Percentiles rank a stretch among this genome's conserved stretches.
Conservation (phyloP, 2,888 invertebrate species). For the Oligia fasciuncula region DNA sequence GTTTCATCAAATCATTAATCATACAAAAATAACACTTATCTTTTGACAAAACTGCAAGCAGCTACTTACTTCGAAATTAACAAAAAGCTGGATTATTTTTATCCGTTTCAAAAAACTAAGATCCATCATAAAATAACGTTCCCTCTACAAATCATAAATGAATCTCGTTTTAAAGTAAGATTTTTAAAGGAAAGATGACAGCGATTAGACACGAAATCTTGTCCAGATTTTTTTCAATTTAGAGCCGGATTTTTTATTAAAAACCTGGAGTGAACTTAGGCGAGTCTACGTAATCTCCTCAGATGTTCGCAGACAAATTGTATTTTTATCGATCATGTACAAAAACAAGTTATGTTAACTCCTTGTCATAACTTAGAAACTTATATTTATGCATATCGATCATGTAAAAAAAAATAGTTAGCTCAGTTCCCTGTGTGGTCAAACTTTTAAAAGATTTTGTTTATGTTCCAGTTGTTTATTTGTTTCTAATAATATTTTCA, state of each 20-base stretch:
- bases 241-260: slow-evolving; percentile 5
- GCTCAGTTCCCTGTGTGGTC: background rate
- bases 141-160: slow-evolving; percentile 11
- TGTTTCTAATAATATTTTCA: slow-evolving; percentile 7
- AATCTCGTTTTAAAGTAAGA: slow-evolving; percentile 23
- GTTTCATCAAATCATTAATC: background rate
- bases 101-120: background rate
- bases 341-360: background rate
- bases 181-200: slow-evolving; percentile 37
- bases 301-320: background rate
- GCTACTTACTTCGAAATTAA: background rate
- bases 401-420: background rate
- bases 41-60: background rate
- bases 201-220: slow-evolving; percentile 48
- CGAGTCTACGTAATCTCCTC: background rate
- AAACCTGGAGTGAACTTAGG: background rate
- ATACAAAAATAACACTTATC: background rate
- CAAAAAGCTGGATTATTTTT: background rate
- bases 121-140: background rate
- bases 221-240: slow-evolving; percentile 12
- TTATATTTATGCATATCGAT: background rate
- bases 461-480: background rate
- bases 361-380: background rate
- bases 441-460: background rate
- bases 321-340: background rate